phyloP scores from a whole-genome alignment of 2,113 vertebrate species.

The Phylloscopus trochiloides region DNA sequence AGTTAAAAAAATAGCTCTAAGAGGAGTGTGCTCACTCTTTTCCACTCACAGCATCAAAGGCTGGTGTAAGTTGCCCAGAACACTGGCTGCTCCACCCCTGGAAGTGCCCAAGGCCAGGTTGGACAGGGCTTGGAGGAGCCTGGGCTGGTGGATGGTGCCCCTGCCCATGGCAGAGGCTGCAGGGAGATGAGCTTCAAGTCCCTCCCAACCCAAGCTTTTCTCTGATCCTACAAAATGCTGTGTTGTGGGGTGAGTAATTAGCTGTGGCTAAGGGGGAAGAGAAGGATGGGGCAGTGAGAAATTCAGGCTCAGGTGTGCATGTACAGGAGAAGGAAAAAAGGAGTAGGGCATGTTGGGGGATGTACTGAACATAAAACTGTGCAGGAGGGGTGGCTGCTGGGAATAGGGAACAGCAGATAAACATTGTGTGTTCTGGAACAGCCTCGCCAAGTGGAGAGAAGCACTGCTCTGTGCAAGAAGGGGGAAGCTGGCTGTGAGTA shows the following conservation, averaged over 20 bases:
- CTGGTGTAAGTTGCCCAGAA: background rate
- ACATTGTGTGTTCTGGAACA: accelerated
- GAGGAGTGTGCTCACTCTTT: background rate
- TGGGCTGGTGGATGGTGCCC: background rate
- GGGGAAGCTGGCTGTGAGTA: background rate
- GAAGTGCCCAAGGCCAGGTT: background rate
- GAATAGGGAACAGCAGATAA: background rate
- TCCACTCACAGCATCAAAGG: background rate
- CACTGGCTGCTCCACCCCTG: background rate
- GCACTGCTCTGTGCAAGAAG: background rate
- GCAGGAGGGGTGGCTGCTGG: background rate
- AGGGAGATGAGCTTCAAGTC: accelerated
- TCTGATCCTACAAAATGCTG: background rate
- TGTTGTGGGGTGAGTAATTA: background rate
- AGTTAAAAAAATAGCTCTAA: background rate
- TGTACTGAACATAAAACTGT: background rate
- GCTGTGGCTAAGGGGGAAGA: background rate
- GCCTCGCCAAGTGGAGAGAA: background rate
- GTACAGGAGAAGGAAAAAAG: background rate
- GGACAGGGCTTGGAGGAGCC: background rate
- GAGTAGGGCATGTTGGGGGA: background rate
- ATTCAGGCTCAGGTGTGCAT: background rate
- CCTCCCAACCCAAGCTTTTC: background rate
- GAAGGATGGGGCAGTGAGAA: background rate
- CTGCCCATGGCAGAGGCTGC: background rate